Base-by-base conservation (phyloP, 2,797 vertebrate genomes). In the Cygnus olor region DNA sequence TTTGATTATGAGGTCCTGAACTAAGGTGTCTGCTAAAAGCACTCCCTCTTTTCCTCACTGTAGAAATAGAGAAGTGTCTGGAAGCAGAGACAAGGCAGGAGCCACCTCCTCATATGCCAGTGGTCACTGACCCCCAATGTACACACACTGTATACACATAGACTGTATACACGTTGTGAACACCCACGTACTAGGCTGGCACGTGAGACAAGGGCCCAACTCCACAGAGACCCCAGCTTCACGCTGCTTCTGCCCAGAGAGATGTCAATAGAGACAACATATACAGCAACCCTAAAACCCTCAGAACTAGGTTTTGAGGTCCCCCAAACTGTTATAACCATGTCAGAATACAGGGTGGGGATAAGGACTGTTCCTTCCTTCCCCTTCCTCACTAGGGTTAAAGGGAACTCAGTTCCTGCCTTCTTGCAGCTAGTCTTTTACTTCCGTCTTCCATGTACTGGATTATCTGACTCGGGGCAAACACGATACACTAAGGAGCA, bases 161-260 rank as follows among this genome's bases (percentile, higher is more conserved):
- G 49, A 20, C 32, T 8, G 18, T 8, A 4, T 7, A 30, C 24
- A 34, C 5, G 36, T 2, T 11, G 56, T 45, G 30, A 34, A 64
- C 36, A 36, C 15, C 24, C 51, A 10, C 14, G 27, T 4, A 5
- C 22, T 8, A 27, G 69, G 42, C 85, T 58, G 22, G 30, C 49
- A 24, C 1, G 7, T 0, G 2, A 45, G 28, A 63, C 30, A 34
- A 66, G 1, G 1, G 19, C 27, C 34, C 22, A 70, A 19, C 27
- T 60, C 54, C 61, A n/a, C 0, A 13, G 11, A 63, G 36, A 21
- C 8, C 15, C 44, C 73, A 73, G 66, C 32, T 24, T 32, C 58
- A 27, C 12, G 5, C 3, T 4, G 25, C 42, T 56, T 51, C 60
- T 76, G n/a, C 25, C 24, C 54, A 32, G 24, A 40, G 11, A 61